A percentile compares a stretch with the other conserved stretches of the same genome.
Conservation (phyloP, 2,797 vertebrate genomes). For the Melanotaenia parkinsoni region DNA sequence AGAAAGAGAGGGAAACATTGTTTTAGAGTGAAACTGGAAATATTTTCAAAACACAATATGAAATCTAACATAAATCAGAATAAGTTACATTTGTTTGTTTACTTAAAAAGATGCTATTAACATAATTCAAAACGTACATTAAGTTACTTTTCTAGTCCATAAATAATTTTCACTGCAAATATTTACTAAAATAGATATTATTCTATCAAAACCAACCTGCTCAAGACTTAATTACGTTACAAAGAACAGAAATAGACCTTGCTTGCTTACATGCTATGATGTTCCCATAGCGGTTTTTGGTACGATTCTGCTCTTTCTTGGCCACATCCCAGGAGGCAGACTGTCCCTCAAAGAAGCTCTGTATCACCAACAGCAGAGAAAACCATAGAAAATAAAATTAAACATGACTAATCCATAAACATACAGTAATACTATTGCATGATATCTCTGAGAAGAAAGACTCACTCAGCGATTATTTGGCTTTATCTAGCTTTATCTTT, state of each 20-base stretch:
- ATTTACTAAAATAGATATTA: background rate
- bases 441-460: background rate
- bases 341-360: conserved; percentile 99
- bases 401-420: conserved; percentile 32
- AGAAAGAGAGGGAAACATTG: background rate
- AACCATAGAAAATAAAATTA: conserved; percentile 47
- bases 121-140: background rate
- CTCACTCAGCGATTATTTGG: background rate
- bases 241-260: background rate
- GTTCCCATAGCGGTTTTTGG: conserved; percentile 99
- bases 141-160: background rate
- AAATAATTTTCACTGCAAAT: too few relatives aligned
- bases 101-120: background rate
- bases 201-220: background rate
- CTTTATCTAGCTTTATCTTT: conserved; percentile 4
- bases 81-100: background rate
- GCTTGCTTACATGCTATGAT: conserved; percentile 97
- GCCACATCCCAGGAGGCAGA: conserved; percentile 99
- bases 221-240: background rate
- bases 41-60: background rate
- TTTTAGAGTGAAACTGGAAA: background rate
- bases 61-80: background rate
- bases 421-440: background rate
- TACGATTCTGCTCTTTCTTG: conserved; percentile 99
- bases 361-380: conserved; percentile 74